Percentiles rank a stretch among this genome's conserved stretches.
phyloP scores from a whole-genome alignment of 2,797 vertebrate species.

The Percopsis omiscomaycus region DNA sequence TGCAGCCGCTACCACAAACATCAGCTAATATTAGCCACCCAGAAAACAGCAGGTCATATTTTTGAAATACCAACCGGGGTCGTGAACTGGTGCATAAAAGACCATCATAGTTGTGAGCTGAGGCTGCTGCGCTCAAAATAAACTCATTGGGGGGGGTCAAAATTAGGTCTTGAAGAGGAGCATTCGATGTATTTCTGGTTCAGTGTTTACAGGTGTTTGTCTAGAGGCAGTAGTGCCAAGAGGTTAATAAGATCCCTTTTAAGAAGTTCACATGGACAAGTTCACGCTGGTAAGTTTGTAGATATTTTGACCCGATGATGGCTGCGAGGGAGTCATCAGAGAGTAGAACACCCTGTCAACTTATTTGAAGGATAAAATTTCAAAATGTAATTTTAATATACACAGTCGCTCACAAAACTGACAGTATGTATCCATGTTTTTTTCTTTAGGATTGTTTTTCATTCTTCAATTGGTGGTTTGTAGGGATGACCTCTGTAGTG shows the following conservation, averaged over 20 bases:
- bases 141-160: conserved; percentile 39
- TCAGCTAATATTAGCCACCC: conserved; percentile 64
- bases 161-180: conserved; percentile 66
- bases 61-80: conserved; percentile 64
- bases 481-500: too few relatives aligned
- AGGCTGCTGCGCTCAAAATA: conserved; percentile 61
- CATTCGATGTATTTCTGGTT: conserved; percentile 66
- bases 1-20: conserved; percentile 59
- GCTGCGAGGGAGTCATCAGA: conserved; percentile 22
- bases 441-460: too few relatives aligned
- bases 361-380: conserved; percentile 8
- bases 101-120: conserved; percentile 52
- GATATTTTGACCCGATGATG: conserved; percentile 52
- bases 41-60: conserved; percentile 67
- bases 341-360: conserved; percentile 30
- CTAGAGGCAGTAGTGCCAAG: conserved; percentile 55
- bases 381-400: not conserved
- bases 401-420: not conserved
- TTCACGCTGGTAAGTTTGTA: conserved; percentile 55
- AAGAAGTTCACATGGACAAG: conserved; percentile 66
- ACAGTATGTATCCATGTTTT: not conserved
- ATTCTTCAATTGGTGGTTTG: too few relatives aligned
- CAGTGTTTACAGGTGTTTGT: conserved; percentile 69
- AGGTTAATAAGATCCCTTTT: conserved; percentile 68
- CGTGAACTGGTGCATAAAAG: conserved; percentile 70